Evolutionary conservation across 2,888 invertebrate genomes (phyloP).

Genomic region (Dicyrtoma fusca): DNA sequence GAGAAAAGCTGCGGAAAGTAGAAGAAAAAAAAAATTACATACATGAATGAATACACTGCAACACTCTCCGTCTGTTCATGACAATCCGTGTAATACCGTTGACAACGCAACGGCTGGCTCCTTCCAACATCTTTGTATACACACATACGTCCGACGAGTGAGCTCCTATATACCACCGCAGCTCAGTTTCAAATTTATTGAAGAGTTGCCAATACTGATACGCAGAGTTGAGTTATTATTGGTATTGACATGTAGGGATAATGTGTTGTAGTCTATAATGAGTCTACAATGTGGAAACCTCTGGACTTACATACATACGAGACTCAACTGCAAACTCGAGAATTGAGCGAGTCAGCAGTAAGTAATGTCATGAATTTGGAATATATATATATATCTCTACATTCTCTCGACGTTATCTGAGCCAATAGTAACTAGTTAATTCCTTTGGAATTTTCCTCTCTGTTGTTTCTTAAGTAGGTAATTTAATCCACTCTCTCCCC

Average conservation of each 20-base stretch:
- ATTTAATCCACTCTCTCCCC: too few relatives aligned
- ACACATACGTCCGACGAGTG: not conserved
- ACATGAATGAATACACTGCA: too few relatives aligned
- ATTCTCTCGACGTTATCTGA: too few relatives aligned
- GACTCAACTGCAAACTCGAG: not conserved
- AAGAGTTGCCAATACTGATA: constrained; percentile 37
- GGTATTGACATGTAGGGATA: constrained; percentile 29
- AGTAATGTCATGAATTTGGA: too few relatives aligned
- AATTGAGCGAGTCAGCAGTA: too few relatives aligned
- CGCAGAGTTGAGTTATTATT: constrained; percentile 36
- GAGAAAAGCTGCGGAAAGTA: too few relatives aligned
- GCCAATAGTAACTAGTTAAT: too few relatives aligned
- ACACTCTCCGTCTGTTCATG: constrained; percentile 14
- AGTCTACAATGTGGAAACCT: not conserved
- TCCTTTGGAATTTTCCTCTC: too few relatives aligned
- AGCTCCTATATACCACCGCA: not conserved
- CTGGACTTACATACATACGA: not conserved
- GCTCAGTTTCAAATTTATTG: constrained; percentile 30
- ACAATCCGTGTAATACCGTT: constrained; percentile 22
- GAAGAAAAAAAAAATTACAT: not conserved
- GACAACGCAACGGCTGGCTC: constrained; percentile 18
- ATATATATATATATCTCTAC: too few relatives aligned
- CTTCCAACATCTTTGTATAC: too few relatives aligned
- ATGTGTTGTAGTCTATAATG: constrained; percentile 2
- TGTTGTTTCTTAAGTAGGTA: too few relatives aligned